A percentile compares a stretch with the other conserved stretches of the same genome.
phyloP scores from a whole-genome alignment of 2,888 invertebrate species.

The Himalopsyche japonica region DNA sequence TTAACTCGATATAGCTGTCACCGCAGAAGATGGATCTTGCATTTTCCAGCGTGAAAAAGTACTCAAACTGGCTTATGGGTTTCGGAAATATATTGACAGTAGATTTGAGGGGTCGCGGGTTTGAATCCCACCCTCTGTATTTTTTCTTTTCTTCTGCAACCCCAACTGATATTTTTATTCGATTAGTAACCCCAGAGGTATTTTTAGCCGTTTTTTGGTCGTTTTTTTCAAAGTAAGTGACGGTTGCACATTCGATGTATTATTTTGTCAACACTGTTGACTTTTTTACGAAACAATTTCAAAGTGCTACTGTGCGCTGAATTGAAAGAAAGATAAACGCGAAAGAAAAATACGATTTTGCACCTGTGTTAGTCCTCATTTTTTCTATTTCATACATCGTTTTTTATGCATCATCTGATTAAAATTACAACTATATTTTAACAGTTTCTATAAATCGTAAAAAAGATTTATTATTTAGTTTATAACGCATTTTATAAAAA shows the following conservation, averaged over 20 bases:
- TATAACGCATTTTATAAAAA: too few species aligned
- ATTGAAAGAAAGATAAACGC: neutral
- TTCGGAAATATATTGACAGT: constrained; percentile 42
- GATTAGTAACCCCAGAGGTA: constrained; percentile 65
- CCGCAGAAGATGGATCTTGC: constrained; percentile 38
- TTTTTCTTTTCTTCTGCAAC: constrained; percentile 39
- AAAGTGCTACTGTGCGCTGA: neutral
- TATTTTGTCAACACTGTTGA: constrained; percentile 38
- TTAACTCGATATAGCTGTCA: constrained; percentile 40
- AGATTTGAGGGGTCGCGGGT: constrained; percentile 40
- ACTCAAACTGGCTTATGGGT: constrained; percentile 40
- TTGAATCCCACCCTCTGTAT: constrained; percentile 31
- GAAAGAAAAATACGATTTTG: constrained; percentile 7
- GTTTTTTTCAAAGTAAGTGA: constrained; percentile 52
- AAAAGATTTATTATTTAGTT: too few species aligned
- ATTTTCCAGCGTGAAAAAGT: constrained; percentile 34
- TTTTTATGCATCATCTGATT: too few species aligned
- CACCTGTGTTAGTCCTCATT: neutral
- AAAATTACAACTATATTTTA: too few species aligned
- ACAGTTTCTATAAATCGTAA: too few species aligned
- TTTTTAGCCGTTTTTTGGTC: constrained; percentile 64
- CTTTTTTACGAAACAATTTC: constrained; percentile 5
- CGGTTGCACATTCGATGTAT: constrained; percentile 26
- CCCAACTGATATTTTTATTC: constrained; percentile 62
- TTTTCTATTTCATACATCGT: too few species aligned